These are phyloP conservation scores for Leptatherina wallacei DNA, from an alignment of 2,797 vertebrate genomes.

Conservation along the genomic window DNA sequence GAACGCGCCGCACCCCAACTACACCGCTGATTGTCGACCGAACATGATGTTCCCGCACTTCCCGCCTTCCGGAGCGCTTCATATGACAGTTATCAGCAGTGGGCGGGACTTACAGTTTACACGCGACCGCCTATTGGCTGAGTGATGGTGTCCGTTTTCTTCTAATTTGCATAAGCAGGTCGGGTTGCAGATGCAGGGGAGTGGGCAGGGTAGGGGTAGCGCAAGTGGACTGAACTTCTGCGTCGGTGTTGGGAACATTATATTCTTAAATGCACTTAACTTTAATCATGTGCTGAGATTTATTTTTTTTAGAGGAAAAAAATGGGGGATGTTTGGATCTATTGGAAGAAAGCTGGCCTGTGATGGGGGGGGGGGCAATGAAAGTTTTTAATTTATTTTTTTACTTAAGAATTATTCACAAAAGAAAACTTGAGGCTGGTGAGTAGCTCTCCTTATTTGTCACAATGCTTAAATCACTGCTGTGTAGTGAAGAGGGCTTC, in stretches of 20 bases:
- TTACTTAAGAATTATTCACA: slow-evolving; percentile 33
- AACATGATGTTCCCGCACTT: background rate
- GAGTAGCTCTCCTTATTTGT: slow-evolving; percentile 73
- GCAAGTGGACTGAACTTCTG: slow-evolving; percentile 85
- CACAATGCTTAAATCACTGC: slow-evolving; percentile 53
- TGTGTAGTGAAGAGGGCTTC: slow-evolving; percentile 14
- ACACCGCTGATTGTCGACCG: slow-evolving; percentile 68
- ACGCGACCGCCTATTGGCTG: slow-evolving; percentile 69
- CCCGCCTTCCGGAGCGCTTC: slow-evolving; percentile 27
- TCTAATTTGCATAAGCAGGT: slow-evolving; percentile 85
- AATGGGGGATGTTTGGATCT: background rate
- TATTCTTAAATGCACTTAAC: slow-evolving; percentile 70
- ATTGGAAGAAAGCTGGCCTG: background rate
- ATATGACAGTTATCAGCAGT: slow-evolving; percentile 63
- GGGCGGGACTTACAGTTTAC: slow-evolving; percentile 23
- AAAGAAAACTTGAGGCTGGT: slow-evolving; percentile 81
- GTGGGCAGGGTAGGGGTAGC: slow-evolving; percentile 82
- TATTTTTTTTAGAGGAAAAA: slow-evolving; percentile 23
- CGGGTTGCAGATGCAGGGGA: slow-evolving; percentile 84
- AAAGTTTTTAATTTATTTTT: slow-evolving; percentile 12
- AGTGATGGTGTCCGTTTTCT: background rate
- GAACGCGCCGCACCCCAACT: slow-evolving; percentile 94
- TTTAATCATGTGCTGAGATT: slow-evolving; percentile 64
- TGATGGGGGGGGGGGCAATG: background rate
- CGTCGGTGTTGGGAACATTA: slow-evolving; percentile 64